Evolutionary conservation across 2,797 vertebrate species (phyloP).

Genomic region (Leptoclinus maculatus): DNA sequence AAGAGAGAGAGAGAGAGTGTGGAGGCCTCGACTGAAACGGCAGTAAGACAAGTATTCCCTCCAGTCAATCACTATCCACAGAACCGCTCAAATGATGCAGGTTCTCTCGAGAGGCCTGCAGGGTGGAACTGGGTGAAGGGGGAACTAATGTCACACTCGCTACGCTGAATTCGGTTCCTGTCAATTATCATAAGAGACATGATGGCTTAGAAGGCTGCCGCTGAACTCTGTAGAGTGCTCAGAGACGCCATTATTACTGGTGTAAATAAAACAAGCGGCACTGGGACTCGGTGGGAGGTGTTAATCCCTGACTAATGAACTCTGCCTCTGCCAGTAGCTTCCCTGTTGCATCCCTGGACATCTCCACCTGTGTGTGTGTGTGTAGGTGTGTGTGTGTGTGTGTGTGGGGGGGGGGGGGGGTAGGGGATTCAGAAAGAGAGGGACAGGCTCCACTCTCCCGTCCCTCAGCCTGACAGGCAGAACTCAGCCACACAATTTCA

Average conservation of each 20-base stretch:
- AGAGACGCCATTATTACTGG: constrained; percentile 63
- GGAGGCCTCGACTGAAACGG: constrained; percentile 17
- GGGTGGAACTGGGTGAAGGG: constrained; percentile 60
- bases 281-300: constrained; percentile 71
- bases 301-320: constrained; percentile 87
- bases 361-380: constrained; percentile 61
- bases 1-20: constrained; percentile 45
- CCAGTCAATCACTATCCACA: constrained; percentile 70
- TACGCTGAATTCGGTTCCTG: constrained; percentile 54
- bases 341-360: constrained; percentile 71
- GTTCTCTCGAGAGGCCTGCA: constrained; percentile 59
- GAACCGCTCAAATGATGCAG: constrained; percentile 71
- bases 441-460: constrained; percentile 77
- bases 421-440: constrained; percentile 67
- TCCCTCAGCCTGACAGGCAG: constrained; percentile 80
- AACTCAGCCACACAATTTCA: constrained; percentile 87
- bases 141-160: constrained; percentile 67
- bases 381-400: constrained; percentile 38
- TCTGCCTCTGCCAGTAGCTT: constrained; percentile 73
- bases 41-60: constrained; percentile 70
- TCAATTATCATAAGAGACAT: constrained; percentile 70
- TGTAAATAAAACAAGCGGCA: constrained; percentile 78
- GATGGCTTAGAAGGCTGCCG: constrained; percentile 52
- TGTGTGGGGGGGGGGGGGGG: constrained; percentile 39
- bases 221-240: constrained; percentile 46